Conservation (phyloP, 2,797 vertebrate genomes). For the Platyrinchus mystaceus region DNA sequence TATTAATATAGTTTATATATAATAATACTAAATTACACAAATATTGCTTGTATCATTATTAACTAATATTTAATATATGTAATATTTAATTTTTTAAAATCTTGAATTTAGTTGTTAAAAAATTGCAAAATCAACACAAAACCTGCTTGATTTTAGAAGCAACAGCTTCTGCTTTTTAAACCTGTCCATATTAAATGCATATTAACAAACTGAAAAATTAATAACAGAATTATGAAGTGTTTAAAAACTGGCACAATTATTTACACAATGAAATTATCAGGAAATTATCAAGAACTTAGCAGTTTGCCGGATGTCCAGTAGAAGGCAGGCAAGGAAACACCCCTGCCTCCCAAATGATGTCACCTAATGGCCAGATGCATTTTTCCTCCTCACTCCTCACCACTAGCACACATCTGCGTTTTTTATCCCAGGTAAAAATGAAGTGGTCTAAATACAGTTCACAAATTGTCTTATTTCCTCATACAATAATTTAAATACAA, state of each 20-base stretch:
- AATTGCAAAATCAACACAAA: not conserved
- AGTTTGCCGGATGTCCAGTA: not conserved
- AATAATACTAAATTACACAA: not conserved
- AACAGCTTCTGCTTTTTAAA: not conserved
- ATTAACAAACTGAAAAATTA: not conserved
- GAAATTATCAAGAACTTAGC: not conserved
- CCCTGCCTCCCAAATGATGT: not conserved
- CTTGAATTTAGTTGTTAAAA: not conserved
- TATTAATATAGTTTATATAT: not conserved
- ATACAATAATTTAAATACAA: not conserved
- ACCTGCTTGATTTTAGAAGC: not conserved
- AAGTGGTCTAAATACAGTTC: not conserved
- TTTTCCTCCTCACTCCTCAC: not conserved
- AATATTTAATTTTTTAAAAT: not conserved
- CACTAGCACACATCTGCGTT: rapidly evolving
- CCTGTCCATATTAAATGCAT: not conserved
- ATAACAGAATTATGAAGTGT: not conserved
- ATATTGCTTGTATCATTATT: not conserved
- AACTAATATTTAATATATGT: not conserved
- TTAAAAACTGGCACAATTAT: not conserved
- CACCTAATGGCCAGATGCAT: not conserved
- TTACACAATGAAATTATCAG: not conserved
- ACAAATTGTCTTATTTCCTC: not conserved
- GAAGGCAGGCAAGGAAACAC: not conserved
- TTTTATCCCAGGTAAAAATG: not conserved